These are phyloP conservation scores for Cydia amplana DNA, from an alignment of 1,140 invertebrate genomes.

Conservation along the genomic window DNA sequence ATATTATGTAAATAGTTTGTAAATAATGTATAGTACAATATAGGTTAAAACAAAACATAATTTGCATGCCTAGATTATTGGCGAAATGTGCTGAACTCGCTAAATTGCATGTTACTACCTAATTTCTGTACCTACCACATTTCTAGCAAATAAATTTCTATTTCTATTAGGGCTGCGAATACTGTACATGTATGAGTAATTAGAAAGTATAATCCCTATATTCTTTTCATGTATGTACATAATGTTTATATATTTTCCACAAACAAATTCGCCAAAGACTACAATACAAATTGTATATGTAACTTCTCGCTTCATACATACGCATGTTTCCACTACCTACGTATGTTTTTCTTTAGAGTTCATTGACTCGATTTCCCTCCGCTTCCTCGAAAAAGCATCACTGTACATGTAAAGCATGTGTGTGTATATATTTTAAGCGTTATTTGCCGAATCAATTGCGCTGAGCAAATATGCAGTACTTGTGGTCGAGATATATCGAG, in stretches of 20 bases:
- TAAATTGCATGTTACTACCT: too few relatives aligned
- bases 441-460: constrained; percentile 14
- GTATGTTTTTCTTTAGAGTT: background rate
- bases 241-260: background rate
- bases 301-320: background rate
- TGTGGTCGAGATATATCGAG: constrained; percentile 13
- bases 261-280: constrained; percentile 4
- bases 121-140: too few relatives aligned
- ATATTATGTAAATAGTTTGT: too few relatives aligned
- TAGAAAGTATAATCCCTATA: constrained; percentile 1
- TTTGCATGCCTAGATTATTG: too few relatives aligned
- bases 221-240: background rate
- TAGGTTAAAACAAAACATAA: too few relatives aligned
- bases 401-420: constrained; percentile 5
- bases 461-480: constrained; percentile 8
- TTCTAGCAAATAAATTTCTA: too few relatives aligned
- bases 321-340: constrained; percentile 3
- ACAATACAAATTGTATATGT: background rate
- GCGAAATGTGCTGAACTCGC: too few relatives aligned
- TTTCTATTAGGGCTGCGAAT: too few relatives aligned
- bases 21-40: too few relatives aligned
- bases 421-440: background rate
- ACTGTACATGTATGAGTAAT: background rate
- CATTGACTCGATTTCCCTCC: background rate
- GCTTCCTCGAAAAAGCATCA: background rate